These are phyloP conservation scores for Psittacula derbiana DNA, from an alignment of 2,797 vertebrate genomes.

Conservation along the genomic window DNA sequence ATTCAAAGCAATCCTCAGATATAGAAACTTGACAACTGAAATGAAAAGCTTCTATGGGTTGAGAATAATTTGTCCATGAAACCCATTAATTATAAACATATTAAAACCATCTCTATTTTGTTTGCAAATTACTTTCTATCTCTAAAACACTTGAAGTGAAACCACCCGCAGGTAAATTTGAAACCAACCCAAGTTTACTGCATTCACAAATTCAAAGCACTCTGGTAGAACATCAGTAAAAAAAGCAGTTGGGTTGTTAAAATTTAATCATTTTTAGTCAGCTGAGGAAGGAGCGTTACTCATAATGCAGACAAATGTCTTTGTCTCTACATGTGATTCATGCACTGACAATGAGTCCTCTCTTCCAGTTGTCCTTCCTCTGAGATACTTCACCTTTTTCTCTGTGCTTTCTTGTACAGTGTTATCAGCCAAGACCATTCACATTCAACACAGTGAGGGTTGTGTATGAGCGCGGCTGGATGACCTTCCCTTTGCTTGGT, in stretches of 20 bases:
- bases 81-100: neutral
- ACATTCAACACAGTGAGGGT: neutral
- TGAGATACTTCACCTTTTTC: neutral
- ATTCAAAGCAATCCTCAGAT: neutral
- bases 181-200: neutral
- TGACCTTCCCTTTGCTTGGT: neutral
- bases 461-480: neutral
- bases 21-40: neutral
- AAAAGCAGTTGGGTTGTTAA: neutral
- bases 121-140: neutral
- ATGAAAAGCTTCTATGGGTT: neutral
- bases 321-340: neutral
- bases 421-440: neutral
- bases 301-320: neutral
- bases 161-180: neutral
- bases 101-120: neutral
- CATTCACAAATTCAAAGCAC: neutral
- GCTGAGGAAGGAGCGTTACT: neutral
- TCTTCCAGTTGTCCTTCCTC: neutral
- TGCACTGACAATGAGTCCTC: neutral
- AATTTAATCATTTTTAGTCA: neutral
- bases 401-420: neutral
- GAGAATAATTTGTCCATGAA: neutral
- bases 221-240: neutral
- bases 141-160: neutral